Percentiles rank a stretch among this genome's conserved stretches.
These are phyloP conservation scores for Bombyx mori DNA, from an alignment of 1,140 invertebrate species.

Conservation along the genomic window DNA sequence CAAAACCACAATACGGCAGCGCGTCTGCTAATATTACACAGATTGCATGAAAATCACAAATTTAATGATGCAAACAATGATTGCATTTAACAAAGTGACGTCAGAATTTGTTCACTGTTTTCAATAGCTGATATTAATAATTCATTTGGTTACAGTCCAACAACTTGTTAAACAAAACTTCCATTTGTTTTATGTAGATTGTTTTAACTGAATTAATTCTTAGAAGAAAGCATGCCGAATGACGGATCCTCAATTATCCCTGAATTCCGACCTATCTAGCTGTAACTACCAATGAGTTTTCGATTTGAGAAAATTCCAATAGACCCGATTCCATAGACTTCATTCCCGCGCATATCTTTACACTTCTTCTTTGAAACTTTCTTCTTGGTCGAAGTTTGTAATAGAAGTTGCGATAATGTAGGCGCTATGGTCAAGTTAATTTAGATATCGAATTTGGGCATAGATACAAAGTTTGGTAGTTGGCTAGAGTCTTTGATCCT, in stretches of 20 bases:
- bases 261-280: constrained; percentile 35
- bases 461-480: constrained; percentile 62
- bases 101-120: constrained; percentile 6
- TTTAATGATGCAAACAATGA: constrained; percentile 3
- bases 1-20: constrained; percentile 34
- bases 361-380: constrained; percentile 55
- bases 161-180: neutral
- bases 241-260: constrained; percentile 33
- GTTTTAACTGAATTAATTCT: constrained; percentile 19
- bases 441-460: constrained; percentile 62
- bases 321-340: constrained; percentile 55
- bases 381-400: constrained; percentile 59
- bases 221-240: constrained; percentile 46
- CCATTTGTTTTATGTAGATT: constrained; percentile 12
- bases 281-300: constrained; percentile 40
- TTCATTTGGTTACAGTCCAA: constrained; percentile 12
- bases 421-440: constrained; percentile 63
- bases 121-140: constrained; percentile 6
- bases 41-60: constrained; percentile 49
- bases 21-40: constrained; percentile 44
- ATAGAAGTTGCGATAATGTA: constrained; percentile 64
- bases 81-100: constrained; percentile 8
- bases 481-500: constrained; percentile 56
- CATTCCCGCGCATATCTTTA: constrained; percentile 55
- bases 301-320: constrained; percentile 65